phyloP scores from a whole-genome alignment of 2,113 vertebrate genomes.

The Oreochromis aureus region DNA sequence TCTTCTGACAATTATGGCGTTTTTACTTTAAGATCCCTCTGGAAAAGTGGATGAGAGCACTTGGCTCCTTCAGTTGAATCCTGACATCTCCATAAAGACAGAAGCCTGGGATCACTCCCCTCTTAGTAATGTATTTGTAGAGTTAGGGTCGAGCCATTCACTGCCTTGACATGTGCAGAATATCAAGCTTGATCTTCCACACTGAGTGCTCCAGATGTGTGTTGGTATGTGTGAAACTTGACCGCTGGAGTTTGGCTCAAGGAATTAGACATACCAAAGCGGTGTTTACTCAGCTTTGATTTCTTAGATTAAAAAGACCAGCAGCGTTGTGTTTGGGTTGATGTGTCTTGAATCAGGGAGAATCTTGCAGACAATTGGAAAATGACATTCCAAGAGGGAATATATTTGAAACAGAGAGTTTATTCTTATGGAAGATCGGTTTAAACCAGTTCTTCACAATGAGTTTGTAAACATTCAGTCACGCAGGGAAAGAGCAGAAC shows the following conservation, averaged over 20 bases:
- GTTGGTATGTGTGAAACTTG: conserved; percentile 61
- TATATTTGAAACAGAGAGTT: conserved; percentile 21
- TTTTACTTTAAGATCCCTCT: conserved; percentile 5
- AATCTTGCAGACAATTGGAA: conserved; percentile 3
- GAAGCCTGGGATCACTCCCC: conserved; percentile 39
- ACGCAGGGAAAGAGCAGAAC: conserved; percentile 4
- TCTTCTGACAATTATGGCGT: not conserved
- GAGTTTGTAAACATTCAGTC: conserved; percentile 66
- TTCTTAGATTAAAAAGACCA: conserved; percentile 58
- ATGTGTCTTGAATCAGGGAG: conserved; percentile 19
- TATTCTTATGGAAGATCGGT: conserved; percentile 23
- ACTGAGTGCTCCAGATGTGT: conserved; percentile 57
- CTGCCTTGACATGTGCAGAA: conserved; percentile 48
- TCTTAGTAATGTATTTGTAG: conserved; percentile 35
- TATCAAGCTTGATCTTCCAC: conserved; percentile 45
- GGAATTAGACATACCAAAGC: conserved; percentile 52
- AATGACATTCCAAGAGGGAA: conserved; percentile 33
- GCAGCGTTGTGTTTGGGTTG: conserved; percentile 11
- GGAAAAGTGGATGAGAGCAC: conserved; percentile 28
- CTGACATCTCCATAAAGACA: conserved; percentile 43
- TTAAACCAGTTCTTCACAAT: conserved; percentile 24
- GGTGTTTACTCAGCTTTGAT: conserved; percentile 71
- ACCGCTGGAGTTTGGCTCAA: conserved; percentile 47
- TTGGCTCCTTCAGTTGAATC: conserved; percentile 1
- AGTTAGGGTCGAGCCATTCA: conserved; percentile 22